phyloP scores from a whole-genome alignment of 2,113 vertebrate genomes.

The Sarotherodon lohbergeri region DNA sequence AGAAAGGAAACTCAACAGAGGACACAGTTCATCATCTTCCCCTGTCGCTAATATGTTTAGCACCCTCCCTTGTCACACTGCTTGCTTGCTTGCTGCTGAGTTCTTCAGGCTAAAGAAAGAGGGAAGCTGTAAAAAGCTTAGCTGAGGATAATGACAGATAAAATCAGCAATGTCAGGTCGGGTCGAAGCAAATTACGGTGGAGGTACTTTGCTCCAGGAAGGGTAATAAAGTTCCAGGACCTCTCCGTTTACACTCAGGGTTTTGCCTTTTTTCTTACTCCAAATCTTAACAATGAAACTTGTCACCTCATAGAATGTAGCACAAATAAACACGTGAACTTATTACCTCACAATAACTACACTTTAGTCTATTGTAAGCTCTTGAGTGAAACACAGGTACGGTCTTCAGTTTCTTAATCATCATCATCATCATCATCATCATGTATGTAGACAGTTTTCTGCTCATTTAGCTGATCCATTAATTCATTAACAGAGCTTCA shows the following conservation, averaged over 20 bases:
- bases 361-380: not conserved
- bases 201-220: not conserved
- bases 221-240: not conserved
- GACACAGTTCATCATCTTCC: not conserved
- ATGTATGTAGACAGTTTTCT: not conserved
- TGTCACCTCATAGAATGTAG: not conserved
- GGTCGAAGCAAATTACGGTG: not conserved
- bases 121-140: slow-evolving; percentile 29
- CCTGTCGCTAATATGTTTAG: slow-evolving; percentile 18
- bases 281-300: not conserved
- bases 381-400: not conserved
- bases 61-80: not conserved
- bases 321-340: not conserved
- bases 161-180: slow-evolving; percentile 11
- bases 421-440: not conserved
- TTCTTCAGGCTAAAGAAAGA: slow-evolving; percentile 7
- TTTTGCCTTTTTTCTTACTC: not conserved
- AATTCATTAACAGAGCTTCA: not conserved
- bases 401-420: not conserved
- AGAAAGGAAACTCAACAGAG: not conserved
- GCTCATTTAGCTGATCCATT: not conserved
- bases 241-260: not conserved
- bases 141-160: slow-evolving; percentile 28
- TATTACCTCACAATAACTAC: not conserved
- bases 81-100: not conserved